Evolutionary conservation across 1,140 invertebrate species (phyloP).

Genomic region (Cydia strobilella): DNA sequence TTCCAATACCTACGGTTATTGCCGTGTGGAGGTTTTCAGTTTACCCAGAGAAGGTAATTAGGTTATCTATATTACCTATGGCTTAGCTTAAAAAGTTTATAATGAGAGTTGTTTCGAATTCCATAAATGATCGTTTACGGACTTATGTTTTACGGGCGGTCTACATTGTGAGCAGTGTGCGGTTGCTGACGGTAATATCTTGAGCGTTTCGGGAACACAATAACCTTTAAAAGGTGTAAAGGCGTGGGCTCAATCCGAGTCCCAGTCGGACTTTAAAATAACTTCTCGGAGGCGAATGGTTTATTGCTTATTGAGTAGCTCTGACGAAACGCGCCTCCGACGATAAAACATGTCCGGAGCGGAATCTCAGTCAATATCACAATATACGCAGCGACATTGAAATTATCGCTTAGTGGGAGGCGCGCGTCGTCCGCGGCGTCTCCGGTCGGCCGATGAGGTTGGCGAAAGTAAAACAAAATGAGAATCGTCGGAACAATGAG

Average conservation of each 20-base stretch:
- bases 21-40: neutral
- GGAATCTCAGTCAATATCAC: slow-evolving; percentile 77
- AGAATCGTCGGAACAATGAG: slow-evolving; percentile 75
- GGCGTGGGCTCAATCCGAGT: slow-evolving; percentile 60
- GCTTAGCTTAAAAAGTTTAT: neutral
- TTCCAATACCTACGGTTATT: neutral
- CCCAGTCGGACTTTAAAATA: slow-evolving; percentile 69
- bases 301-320: slow-evolving; percentile 78
- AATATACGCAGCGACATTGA: slow-evolving; percentile 74
- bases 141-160: slow-evolving; percentile 36
- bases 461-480: slow-evolving; percentile 70
- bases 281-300: slow-evolving; percentile 76
- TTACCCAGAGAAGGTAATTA: neutral
- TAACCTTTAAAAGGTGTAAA: slow-evolving; percentile 78
- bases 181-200: slow-evolving; percentile 51
- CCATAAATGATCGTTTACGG: slow-evolving; percentile 15
- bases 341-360: slow-evolving; percentile 63
- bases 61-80: neutral
- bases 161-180: slow-evolving; percentile 36
- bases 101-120: slow-evolving; percentile 22
- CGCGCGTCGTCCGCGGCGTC: slow-evolving; percentile 48
- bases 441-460: slow-evolving; percentile 47
- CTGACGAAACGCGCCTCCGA: slow-evolving; percentile 68
- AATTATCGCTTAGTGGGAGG: slow-evolving; percentile 78
- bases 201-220: slow-evolving; percentile 73